Conservation (phyloP, 2,888 invertebrate species). For the Drosophila acutilabella region DNA sequence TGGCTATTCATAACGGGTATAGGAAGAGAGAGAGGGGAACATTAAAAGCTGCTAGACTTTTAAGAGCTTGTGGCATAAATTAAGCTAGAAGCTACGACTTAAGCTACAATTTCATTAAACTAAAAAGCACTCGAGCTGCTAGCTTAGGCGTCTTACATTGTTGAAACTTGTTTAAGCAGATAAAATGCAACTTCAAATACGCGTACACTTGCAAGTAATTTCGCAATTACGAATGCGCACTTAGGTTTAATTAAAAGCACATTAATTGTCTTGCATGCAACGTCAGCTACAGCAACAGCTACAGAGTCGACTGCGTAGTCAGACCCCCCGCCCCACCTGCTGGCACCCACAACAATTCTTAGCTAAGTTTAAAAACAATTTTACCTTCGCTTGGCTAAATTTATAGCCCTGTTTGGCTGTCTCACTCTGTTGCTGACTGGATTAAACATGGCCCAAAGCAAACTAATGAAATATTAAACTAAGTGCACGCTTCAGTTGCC, state of each 20-base stretch:
- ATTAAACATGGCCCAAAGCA: constrained; percentile 60
- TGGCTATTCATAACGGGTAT: constrained; percentile 49
- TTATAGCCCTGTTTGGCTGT: constrained; percentile 34
- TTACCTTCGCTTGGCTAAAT: constrained; percentile 52
- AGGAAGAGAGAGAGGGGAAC: neutral
- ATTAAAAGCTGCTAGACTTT: constrained; percentile 58
- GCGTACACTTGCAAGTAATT: constrained; percentile 61
- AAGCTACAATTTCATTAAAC: constrained; percentile 58
- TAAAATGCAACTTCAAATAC: constrained; percentile 45
- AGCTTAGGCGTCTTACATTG: constrained; percentile 24
- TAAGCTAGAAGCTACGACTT: constrained; percentile 47
- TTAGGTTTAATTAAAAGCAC: constrained; percentile 76
- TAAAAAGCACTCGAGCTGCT: constrained; percentile 51
- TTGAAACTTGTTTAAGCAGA: constrained; percentile 32
- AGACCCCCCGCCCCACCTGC: neutral
- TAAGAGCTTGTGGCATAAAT: constrained; percentile 64
- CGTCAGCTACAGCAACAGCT: constrained; percentile 30
- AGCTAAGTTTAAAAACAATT: constrained; percentile 63
- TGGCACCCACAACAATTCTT: constrained; percentile 64
- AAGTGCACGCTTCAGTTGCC: constrained; percentile 51
- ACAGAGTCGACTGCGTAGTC: neutral
- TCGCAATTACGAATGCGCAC: constrained; percentile 77
- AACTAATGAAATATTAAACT: constrained; percentile 74
- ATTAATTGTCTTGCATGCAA: constrained; percentile 71
- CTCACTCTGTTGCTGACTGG: constrained; percentile 33